Evolutionary conservation across 2,888 invertebrate genomes (phyloP).

Genomic region (Timema cristinae): DNA sequence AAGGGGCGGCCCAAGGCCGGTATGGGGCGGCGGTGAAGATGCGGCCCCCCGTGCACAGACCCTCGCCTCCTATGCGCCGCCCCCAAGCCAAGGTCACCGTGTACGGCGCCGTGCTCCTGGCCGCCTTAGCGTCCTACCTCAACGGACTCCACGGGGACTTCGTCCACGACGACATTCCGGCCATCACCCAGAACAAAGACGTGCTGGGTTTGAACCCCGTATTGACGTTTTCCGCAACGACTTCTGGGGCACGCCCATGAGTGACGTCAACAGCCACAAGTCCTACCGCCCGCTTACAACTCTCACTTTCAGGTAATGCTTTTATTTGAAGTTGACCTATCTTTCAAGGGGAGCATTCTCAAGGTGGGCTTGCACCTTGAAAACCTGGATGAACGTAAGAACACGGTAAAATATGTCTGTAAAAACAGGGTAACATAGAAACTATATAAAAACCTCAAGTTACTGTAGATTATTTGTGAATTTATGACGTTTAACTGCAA

Average conservation of each 20-base stretch:
- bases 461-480: too few relatives aligned
- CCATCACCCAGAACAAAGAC: conserved; percentile 75
- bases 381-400: too few relatives aligned
- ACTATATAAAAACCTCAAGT: too few relatives aligned
- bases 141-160: conserved; percentile 76
- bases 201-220: conserved; percentile 65
- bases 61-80: neutral
- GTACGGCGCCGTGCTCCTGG: conserved; percentile 60
- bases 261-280: conserved; percentile 77
- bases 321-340: too few relatives aligned
- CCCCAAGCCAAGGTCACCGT: neutral
- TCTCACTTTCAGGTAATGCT: conserved; percentile 74
- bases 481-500: too few relatives aligned
- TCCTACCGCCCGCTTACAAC: conserved; percentile 82
- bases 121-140: conserved; percentile 65
- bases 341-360: too few relatives aligned
- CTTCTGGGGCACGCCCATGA: conserved; percentile 88
- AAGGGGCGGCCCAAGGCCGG: too few relatives aligned
- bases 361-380: too few relatives aligned
- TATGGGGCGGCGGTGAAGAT: conserved; percentile 9
- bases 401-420: too few relatives aligned
- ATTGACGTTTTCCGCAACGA: conserved; percentile 66
- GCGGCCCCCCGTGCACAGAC: conserved; percentile 4
- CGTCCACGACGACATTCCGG: conserved; percentile 85
- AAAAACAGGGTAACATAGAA: too few relatives aligned